Evolutionary conservation across 1,140 invertebrate species (phyloP).

Genomic region (Orius laevigatus): DNA sequence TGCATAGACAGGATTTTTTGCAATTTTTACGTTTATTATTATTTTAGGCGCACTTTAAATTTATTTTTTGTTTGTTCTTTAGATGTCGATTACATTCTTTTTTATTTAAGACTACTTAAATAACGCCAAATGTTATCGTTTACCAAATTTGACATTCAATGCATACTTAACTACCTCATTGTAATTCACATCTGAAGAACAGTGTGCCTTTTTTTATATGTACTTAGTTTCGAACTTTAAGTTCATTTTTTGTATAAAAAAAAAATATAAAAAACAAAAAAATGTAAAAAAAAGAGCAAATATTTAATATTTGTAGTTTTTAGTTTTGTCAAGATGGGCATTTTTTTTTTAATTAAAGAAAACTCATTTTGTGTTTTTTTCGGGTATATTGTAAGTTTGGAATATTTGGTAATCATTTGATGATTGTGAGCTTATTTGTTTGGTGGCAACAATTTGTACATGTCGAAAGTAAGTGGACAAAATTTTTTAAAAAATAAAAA

Average conservation of each 20-base stretch:
- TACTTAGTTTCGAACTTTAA: constrained; percentile 16
- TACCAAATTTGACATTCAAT: too few species aligned
- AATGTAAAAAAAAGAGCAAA: constrained; percentile 7
- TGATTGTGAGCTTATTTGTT: constrained; percentile 18
- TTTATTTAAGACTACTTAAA: too few species aligned
- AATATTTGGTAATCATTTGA: constrained; percentile 17
- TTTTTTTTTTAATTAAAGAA: constrained; percentile 13
- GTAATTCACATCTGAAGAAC: constrained; percentile 15
- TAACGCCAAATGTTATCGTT: too few species aligned
- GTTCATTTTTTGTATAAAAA: constrained; percentile 12
- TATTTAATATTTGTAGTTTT: constrained; percentile 14
- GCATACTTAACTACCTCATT: constrained; percentile 9
- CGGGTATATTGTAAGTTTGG: constrained; percentile 12
- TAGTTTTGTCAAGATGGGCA: constrained; percentile 15
- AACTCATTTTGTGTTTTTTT: constrained; percentile 12
- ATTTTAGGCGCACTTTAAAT: constrained; percentile 16
- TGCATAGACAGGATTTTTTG: constrained; percentile 6
- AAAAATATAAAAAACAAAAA: constrained; percentile 3
- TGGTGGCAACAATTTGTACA: constrained; percentile 20
- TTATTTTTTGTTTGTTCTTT: constrained; percentile 5
- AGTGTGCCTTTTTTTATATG: constrained; percentile 11
- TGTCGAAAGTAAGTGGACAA: constrained; percentile 12
- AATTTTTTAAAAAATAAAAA: too few species aligned
- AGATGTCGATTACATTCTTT: constrained; percentile 1
- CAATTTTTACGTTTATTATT: neutral